A percentile compares a stretch with the other conserved stretches of the same genome.
Evolutionary conservation across 2,113 vertebrate species (phyloP).

Genomic region (Glaucomys volans): DNA sequence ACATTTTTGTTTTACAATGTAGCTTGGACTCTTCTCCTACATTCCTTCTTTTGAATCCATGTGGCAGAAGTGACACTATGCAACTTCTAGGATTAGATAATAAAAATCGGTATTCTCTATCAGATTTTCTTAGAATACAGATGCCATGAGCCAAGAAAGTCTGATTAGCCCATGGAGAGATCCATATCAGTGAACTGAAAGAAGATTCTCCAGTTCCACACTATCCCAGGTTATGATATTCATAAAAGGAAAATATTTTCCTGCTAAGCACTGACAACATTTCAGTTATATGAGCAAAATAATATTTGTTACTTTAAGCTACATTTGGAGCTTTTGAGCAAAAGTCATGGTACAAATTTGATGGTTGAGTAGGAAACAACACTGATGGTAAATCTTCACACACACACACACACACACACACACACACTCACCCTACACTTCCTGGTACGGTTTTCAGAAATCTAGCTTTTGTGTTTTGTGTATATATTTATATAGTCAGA

Average conservation of each 20-base stretch:
- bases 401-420: not conserved
- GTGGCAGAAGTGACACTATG: not conserved
- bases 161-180: not conserved
- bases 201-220: not conserved
- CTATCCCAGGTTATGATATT: not conserved
- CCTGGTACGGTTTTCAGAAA: not conserved
- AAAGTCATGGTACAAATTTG: not conserved
- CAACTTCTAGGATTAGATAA: not conserved
- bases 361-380: not conserved
- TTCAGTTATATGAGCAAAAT: not conserved
- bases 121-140: not conserved
- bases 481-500: not conserved
- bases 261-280: not conserved
- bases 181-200: not conserved
- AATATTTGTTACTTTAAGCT: not conserved
- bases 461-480: not conserved
- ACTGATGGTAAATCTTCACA: not conserved
- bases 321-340: not conserved
- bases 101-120: not conserved
- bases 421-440: too few relatives aligned
- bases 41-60: not conserved
- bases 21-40: not conserved
- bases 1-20: not conserved
- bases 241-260: not conserved
- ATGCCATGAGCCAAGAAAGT: not conserved